phyloP scores from a whole-genome alignment of 2,888 invertebrate genomes.

The Heliconius erato region DNA sequence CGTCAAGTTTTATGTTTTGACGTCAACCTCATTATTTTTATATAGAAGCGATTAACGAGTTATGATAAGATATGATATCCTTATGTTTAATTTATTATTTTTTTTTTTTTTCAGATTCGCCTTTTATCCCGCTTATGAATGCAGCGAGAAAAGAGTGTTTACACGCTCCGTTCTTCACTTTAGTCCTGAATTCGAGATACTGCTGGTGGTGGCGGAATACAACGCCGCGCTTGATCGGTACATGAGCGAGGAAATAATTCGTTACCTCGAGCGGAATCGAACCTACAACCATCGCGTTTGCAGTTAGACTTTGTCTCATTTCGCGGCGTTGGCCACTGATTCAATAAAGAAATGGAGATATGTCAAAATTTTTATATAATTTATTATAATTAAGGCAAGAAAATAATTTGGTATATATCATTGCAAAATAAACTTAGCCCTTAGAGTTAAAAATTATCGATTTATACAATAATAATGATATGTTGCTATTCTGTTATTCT shows the following conservation, averaged over 20 bases:
- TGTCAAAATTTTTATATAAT: constrained; percentile 35
- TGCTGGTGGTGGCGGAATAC: too few species aligned
- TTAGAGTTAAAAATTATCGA: constrained; percentile 44
- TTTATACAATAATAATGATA: constrained; percentile 67
- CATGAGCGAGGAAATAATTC: background rate
- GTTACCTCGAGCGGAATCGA: background rate
- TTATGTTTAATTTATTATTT: constrained; percentile 28
- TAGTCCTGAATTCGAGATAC: background rate
- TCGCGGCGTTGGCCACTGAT: background rate
- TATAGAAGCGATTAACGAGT: constrained; percentile 44
- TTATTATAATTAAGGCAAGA: constrained; percentile 59
- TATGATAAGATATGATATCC: constrained; percentile 46
- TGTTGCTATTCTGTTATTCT: constrained; percentile 81
- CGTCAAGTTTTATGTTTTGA: constrained; percentile 10
- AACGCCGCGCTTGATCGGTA: too few species aligned
- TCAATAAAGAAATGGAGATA: background rate
- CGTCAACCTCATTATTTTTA: constrained; percentile 43
- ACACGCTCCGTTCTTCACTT: background rate
- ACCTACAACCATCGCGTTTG: background rate
- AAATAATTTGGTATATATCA: constrained; percentile 49
- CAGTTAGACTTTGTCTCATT: background rate
- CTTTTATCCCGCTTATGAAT: background rate
- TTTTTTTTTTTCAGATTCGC: background rate
- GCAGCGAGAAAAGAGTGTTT: background rate
- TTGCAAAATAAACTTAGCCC: constrained; percentile 37